Conservation (phyloP, 2,113 vertebrate genomes). For the Chaenogobius annularis region DNA sequence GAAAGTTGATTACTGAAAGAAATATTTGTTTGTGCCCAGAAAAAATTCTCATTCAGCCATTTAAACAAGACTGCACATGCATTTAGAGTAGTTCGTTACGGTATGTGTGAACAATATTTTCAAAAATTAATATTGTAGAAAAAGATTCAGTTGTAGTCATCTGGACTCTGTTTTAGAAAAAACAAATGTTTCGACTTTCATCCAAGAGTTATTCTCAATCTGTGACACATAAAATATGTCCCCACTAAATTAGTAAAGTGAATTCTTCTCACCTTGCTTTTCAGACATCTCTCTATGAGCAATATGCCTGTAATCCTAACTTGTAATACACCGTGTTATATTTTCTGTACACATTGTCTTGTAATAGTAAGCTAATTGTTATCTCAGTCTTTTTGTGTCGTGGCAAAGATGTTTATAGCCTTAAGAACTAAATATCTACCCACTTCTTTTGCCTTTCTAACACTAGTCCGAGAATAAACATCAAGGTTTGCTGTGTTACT, state of each 20-base stretch:
- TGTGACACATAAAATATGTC: too few species aligned
- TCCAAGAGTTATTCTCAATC: too few species aligned
- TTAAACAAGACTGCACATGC: conserved; percentile 25
- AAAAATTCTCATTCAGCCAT: conserved; percentile 6
- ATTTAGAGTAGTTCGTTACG: too few species aligned
- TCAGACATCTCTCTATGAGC: not conserved
- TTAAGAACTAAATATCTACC: conserved; percentile 59
- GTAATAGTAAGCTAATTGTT: conserved; percentile 23
- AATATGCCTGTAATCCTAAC: too few species aligned
- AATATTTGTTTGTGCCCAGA: not conserved
- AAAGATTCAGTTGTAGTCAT: too few species aligned
- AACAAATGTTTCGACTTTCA: too few species aligned
- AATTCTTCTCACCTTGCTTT: not conserved
- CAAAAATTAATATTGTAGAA: too few species aligned
- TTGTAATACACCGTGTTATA: too few species aligned
- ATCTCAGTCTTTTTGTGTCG: conserved; percentile 8
- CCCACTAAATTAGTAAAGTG: too few species aligned
- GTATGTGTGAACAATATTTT: too few species aligned
- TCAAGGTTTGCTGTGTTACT: conserved; percentile 35
- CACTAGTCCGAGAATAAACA: conserved; percentile 59
- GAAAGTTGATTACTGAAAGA: conserved; percentile 12
- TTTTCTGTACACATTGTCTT: not conserved
- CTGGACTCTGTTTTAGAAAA: too few species aligned
- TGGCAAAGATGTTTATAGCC: conserved; percentile 43
- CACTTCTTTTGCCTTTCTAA: conserved; percentile 54